Evolutionary conservation across 2,888 invertebrate species (phyloP), one percentile per base, ranked within the genome.

Genomic region (Hirtodrosophila histrioides): DNA sequence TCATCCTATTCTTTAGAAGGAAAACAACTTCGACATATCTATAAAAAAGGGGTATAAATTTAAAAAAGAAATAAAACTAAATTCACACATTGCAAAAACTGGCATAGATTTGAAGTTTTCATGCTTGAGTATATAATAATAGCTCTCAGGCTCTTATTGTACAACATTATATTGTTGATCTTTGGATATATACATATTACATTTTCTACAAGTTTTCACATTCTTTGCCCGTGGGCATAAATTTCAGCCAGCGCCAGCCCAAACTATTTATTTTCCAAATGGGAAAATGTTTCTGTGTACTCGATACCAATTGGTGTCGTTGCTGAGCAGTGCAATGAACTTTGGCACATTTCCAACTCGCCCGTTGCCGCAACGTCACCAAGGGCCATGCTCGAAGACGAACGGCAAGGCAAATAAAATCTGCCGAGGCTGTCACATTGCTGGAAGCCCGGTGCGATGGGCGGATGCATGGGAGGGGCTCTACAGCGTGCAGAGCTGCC

Each of bases 321-420:
- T 44, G 65, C 58, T 75, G 58, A 55, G 55, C 57, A 69, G 77
- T 78, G 53, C 78, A 78, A 55, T 70, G 78, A 78, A 78, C 82
- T 81, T 78, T 82, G 83, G 83, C 78, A 75, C 65, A 82, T 71
- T 78, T 78, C 83, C 79, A 82, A 78, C 62, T 60, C 44, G 55
- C 62, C 46, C 43, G 48, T 48, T 29, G 46, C 49, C 55, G 39
- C 54, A 29, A 58, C 33, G 53, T 39, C 46, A 44, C 57, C 65
- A 67, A 44, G 44, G 44, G 56, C 33, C 23, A 48, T 43, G 37
- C 43, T 12, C n/a, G 50, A 40, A 60, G 65, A 50, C 65, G 55
- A 55, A 36, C 51, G 48, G 55, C 67, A 79, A 70, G 67, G 55
- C 71, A 79, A 78, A 75, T 57, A 75, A 75, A 76, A 48, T 75